A percentile compares a stretch with the other conserved stretches of the same genome.
phyloP scores from a whole-genome alignment of 1,140 invertebrate species.

The Araneus ventricosus region DNA sequence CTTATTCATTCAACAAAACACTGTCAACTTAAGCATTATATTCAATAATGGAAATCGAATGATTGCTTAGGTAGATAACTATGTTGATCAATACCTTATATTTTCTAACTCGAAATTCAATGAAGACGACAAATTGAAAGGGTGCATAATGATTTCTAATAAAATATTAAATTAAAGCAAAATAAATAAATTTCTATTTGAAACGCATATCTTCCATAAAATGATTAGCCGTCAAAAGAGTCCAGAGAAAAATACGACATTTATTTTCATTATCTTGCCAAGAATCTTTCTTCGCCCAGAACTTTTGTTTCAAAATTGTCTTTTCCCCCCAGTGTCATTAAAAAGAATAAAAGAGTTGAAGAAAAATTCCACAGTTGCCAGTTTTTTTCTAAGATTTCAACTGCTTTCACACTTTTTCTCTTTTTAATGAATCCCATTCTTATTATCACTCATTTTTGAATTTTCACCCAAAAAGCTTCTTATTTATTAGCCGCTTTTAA shows the following conservation, averaged over 20 bases:
- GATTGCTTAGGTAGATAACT: no score
- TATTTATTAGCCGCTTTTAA: not conserved
- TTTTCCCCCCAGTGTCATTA: not conserved
- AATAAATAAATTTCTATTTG: no score
- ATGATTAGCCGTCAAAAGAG: not conserved
- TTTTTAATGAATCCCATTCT: not conserved
- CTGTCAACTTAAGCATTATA: no score
- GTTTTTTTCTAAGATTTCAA: not conserved
- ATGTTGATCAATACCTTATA: no score
- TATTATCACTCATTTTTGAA: not conserved
- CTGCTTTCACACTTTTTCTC: not conserved
- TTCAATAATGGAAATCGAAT: no score
- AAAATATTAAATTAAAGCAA: no score
- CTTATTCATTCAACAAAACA: no score
- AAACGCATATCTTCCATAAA: no score
- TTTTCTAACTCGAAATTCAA: no score
- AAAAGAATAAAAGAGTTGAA: not conserved
- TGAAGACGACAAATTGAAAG: no score
- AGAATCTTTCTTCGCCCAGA: not conserved
- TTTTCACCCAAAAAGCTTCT: not conserved
- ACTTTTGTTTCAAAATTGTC: not conserved
- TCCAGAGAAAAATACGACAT: not conserved
- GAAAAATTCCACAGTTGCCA: not conserved
- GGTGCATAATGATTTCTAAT: no score
- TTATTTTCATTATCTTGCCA: not conserved